Base-by-base conservation (phyloP, 2,113 vertebrate genomes). In the Thunnus thynnus region DNA sequence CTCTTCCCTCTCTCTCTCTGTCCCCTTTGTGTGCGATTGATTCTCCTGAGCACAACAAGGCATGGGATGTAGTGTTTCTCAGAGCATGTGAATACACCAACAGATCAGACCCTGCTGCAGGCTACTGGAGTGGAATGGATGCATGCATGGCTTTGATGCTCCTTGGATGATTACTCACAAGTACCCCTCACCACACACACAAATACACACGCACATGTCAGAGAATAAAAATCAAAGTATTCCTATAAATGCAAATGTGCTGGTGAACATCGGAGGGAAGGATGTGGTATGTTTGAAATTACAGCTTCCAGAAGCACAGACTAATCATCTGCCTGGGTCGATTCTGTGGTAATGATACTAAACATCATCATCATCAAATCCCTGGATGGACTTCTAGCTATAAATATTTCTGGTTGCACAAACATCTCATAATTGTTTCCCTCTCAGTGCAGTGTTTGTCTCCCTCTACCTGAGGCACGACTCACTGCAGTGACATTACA, bases 381-480 rank as follows among this genome's bases (percentile, higher is more conserved):
- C 57, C 58, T 41, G 17, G 18, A 57, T n/a, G 6, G 36, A 65
- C 18, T 5, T 60, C 10, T 84, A 16, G 22, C 58, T 86, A 1
- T 46, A 69, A 73, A 69, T 62, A 52, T 46, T 82, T 57, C 41
- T 66, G 58, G 48, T 60, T 75, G 44, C 52, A 60, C 11, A 41
- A 41, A 41, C 36, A 41, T 41, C 36, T 41, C 36, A 41, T 41
- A 41, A 41, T 41, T 41, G 9, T 41, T 9, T 41, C 36, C 36
- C 7, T 41, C 44, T 66, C 32, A 46, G 17, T 54, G 46, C 30
- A 16, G 57, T 96, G 27, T 96, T 71, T 86, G 76, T 84, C 66
- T 95, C 72, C 72, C 69, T 74, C 91, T 94, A 96, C 95, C 96
- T 95, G 96, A 95, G 93, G 78, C 94, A 94, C 52, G 93, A 17